A percentile compares a stretch with the other conserved stretches of the same genome.
These are phyloP conservation scores for Asobara japonica DNA, from an alignment of 1,140 invertebrate species.

Conservation along the genomic window DNA sequence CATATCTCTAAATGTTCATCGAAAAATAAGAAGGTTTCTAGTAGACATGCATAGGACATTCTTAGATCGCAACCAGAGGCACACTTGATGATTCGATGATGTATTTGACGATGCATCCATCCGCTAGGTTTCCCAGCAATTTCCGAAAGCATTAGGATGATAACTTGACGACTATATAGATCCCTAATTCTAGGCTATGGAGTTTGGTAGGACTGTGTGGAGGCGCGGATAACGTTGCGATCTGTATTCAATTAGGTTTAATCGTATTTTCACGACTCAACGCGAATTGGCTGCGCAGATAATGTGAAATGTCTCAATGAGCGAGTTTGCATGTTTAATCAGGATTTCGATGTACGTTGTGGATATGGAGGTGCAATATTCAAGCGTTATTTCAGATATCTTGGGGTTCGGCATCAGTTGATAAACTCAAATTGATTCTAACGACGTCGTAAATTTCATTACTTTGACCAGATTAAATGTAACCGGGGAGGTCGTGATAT, in stretches of 20 bases:
- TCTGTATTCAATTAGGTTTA: slow-evolving; percentile 48
- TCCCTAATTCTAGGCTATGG: slow-evolving; percentile 10
- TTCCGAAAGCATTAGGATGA: not conserved
- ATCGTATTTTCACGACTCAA: slow-evolving; percentile 44
- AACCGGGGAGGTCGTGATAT: no score
- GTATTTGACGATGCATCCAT: no score
- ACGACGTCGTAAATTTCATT: no score
- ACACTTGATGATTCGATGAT: no score
- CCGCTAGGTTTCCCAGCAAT: not conserved
- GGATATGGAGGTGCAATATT: not conserved
- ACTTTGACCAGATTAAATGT: no score
- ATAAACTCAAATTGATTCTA: not conserved
- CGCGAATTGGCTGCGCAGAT: slow-evolving; percentile 22
- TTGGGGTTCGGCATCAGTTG: not conserved
- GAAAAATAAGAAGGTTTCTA: no score
- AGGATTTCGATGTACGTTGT: not conserved
- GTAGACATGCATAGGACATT: no score
- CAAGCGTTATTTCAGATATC: not conserved
- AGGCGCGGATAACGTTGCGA: slow-evolving; percentile 34
- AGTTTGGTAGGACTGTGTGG: slow-evolving; percentile 7
- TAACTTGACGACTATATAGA: slow-evolving; percentile 1
- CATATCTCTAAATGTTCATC: no score
- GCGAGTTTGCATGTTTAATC: not conserved
- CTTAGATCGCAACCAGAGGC: no score
- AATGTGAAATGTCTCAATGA: not conserved